These are phyloP conservation scores for Nyctibius grandis DNA, from an alignment of 2,797 vertebrate genomes.

Conservation along the genomic window DNA sequence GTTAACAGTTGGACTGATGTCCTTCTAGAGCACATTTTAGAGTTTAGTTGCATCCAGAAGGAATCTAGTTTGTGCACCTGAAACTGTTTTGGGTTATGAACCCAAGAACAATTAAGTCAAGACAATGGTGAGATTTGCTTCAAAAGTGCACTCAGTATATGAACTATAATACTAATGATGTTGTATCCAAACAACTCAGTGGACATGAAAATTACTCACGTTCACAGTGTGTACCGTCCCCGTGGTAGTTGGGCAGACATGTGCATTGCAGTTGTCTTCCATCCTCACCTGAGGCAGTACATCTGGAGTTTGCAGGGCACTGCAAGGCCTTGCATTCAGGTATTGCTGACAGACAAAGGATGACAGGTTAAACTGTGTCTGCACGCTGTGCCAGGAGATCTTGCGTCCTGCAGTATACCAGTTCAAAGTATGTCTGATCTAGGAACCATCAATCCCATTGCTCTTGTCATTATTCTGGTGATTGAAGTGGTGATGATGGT, in stretches of 20 bases:
- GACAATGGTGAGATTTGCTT: not conserved
- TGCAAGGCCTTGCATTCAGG: slow-evolving; percentile 76
- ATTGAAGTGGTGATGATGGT: not conserved
- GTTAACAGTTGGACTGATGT: not conserved
- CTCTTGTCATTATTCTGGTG: not conserved
- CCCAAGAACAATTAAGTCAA: not conserved
- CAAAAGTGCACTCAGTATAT: rapidly evolving
- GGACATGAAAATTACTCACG: slow-evolving; percentile 75
- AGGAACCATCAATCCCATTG: not conserved
- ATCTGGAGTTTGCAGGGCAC: slow-evolving; percentile 81
- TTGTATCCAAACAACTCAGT: not conserved
- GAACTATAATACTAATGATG: not conserved
- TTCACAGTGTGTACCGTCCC: slow-evolving; percentile 71
- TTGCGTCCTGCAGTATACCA: not conserved
- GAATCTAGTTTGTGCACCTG: not conserved
- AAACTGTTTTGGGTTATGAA: not conserved
- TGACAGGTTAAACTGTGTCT: not conserved
- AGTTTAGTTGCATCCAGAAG: not conserved
- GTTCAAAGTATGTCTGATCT: not conserved
- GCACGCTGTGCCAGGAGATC: not conserved
- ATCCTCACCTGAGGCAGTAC: slow-evolving; percentile 70
- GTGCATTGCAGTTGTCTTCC: slow-evolving; percentile 74
- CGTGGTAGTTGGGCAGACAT: slow-evolving; percentile 79
- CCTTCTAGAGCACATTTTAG: not conserved
- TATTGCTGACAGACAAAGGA: slow-evolving; percentile 71